These are phyloP conservation scores for Peribatodes rhomboidaria DNA, from an alignment of 2,888 invertebrate genomes.

Conservation along the genomic window DNA sequence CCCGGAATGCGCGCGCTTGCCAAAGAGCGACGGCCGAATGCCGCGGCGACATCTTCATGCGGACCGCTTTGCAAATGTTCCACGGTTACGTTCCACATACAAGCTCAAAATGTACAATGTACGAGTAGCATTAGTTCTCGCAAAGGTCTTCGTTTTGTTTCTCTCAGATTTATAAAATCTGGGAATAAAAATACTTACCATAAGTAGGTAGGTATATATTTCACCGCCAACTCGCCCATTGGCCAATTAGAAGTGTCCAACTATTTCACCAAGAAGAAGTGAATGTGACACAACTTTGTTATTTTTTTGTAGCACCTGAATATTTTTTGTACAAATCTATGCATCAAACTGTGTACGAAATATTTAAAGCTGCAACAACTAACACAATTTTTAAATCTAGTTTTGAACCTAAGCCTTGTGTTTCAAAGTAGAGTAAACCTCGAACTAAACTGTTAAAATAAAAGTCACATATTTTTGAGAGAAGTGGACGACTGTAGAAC, in stretches of 20 bases:
- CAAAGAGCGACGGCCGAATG: constrained; percentile 58
- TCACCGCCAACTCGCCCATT: no score
- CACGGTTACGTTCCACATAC: constrained; percentile 22
- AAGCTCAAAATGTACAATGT: constrained; percentile 10
- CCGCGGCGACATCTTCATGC: constrained; percentile 63
- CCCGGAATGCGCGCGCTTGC: constrained; percentile 60
- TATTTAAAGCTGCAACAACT: neutral
- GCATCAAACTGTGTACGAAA: neutral
- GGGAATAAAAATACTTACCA: neutral
- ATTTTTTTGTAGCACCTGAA: no score
- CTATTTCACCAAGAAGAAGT: no score
- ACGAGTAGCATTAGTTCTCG: neutral
- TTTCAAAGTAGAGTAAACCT: constrained; percentile 14
- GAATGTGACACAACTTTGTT: no score
- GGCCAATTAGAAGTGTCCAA: no score
- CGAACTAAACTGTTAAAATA: constrained; percentile 19
- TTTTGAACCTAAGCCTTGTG: constrained; percentile 2
- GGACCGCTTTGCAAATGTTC: constrained; percentile 54
- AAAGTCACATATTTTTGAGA: constrained; percentile 30
- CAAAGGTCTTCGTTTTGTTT: neutral
- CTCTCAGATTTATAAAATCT: neutral
- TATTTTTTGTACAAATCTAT: no score
- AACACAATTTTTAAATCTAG: neutral
- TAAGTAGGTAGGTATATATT: neutral
- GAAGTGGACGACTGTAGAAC: constrained; percentile 32